Percentiles rank a stretch among this genome's conserved stretches.
Evolutionary conservation across 2,113 vertebrate species (phyloP).

Genomic region (Aspidoscelis tigris): DNA sequence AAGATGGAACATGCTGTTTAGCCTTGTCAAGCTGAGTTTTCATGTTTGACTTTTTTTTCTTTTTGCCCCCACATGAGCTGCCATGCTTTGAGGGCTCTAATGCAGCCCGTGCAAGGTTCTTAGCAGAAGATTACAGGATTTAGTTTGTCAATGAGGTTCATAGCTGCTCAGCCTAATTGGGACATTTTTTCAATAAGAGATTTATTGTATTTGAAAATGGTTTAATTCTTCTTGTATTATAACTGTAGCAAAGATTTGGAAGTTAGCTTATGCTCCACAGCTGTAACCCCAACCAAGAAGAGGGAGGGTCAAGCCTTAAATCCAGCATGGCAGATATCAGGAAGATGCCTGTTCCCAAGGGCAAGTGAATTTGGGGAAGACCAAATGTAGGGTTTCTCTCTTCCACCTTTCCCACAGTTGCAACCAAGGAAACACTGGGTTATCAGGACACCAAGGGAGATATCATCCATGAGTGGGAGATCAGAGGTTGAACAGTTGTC

Average conservation of each 20-base stretch:
- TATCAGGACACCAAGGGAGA: too few species aligned
- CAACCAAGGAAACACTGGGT: too few species aligned
- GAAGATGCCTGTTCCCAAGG: too few species aligned
- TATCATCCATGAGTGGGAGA: too few species aligned
- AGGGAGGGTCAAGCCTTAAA: not conserved
- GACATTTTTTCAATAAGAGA: not conserved
- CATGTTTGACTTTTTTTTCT: not conserved
- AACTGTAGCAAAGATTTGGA: not conserved
- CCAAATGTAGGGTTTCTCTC: too few species aligned
- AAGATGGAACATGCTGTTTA: not conserved
- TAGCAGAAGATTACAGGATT: constrained; percentile 1
- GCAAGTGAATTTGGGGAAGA: too few species aligned
- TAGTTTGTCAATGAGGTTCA: constrained; percentile 18
- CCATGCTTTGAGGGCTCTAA: not conserved
- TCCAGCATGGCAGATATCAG: too few species aligned
- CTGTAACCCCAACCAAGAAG: too few species aligned
- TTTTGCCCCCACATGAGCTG: not conserved
- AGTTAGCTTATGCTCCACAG: not conserved
- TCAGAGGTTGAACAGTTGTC: too few species aligned
- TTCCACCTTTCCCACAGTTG: too few species aligned
- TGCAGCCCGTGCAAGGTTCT: constrained; percentile 25
- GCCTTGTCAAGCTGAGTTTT: rapidly evolving
- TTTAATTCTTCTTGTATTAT: rapidly evolving
- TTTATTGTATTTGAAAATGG: rapidly evolving
- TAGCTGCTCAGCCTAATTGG: rapidly evolving